Conservation (phyloP, 2,888 invertebrate genomes). For the Ernsta delagoae region DNA sequence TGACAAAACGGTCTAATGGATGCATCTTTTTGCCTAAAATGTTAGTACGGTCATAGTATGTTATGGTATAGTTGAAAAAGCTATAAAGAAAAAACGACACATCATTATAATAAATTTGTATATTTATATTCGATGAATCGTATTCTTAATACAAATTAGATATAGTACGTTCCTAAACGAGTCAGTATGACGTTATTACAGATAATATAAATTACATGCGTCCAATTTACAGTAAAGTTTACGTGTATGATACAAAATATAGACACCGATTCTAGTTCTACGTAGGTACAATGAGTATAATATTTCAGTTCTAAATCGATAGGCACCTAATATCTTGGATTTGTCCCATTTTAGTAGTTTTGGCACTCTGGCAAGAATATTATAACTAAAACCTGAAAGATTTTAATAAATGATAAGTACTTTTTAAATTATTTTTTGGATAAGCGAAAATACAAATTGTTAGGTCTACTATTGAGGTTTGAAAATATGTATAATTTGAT, state of each 20-base stretch:
- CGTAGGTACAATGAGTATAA: constrained; percentile 62
- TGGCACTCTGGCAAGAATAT: constrained; percentile 40
- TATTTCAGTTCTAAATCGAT: constrained; percentile 53
- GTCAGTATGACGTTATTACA: constrained; percentile 52
- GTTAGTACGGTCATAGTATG: too few relatives aligned
- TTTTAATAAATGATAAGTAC: too few relatives aligned
- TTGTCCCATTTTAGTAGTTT: constrained; percentile 38
- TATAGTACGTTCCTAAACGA: constrained; percentile 59
- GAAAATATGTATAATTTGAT: too few relatives aligned
- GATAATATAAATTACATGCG: constrained; percentile 74
- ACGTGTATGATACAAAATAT: constrained; percentile 59
- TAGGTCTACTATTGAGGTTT: too few relatives aligned
- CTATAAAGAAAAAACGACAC: constrained; percentile 44
- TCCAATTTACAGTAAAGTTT: constrained; percentile 63
- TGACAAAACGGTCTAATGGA: too few relatives aligned
- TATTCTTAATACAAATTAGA: constrained; percentile 57
- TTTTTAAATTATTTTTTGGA: too few relatives aligned
- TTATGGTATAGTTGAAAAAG: too few relatives aligned
- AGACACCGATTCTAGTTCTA: constrained; percentile 72
- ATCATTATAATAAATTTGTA: constrained; percentile 47
- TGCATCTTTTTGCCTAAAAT: too few relatives aligned
- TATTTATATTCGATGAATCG: constrained; percentile 63
- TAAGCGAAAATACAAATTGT: too few relatives aligned
- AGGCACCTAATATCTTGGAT: constrained; percentile 46
- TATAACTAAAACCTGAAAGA: too few relatives aligned